Base-by-base conservation (phyloP, 2,113 vertebrate genomes). In the Oreocharis arfaki region DNA sequence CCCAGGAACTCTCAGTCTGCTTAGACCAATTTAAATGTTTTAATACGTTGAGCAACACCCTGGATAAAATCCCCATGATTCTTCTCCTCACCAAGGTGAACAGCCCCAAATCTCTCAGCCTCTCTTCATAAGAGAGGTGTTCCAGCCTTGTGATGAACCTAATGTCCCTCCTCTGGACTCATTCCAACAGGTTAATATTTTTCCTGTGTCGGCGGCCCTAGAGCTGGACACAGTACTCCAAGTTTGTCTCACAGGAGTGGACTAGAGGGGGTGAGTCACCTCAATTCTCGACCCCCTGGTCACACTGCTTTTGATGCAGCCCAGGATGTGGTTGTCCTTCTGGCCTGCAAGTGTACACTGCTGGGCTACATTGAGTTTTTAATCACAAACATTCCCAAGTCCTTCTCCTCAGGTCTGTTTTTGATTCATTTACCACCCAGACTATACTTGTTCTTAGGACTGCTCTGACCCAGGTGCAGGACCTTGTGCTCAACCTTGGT, bases 251-350 rank as follows among this genome's bases (percentile, higher is more conserved):
- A 53, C 33, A 59, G 30, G 46, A 46, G 24, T 7, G 30, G 13
- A 39, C 46, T 30, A n/a, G 46, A 46, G 4, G 28, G 16, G 19
- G 1, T 26, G 42, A 71, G 41, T 41, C 30, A 35, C 59, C 13
- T 42, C 21, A 32, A 3, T 37, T 65, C 17, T 13, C 1, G 3
- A 64, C 22, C 18, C 7, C 0, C 9, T 64, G 21, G 4, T 49
- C 67, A 49, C 8, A 13, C 3, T 49, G 18, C 17, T 50, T 73
- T 50, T 64, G 50, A 50, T 35, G 12, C 17, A 64, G 30, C 3
- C 17, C 16, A 61, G 13, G 28, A 24, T 44, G 26, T 3, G 12
- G 6, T 8, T 47, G 32, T 1, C 7, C 11, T 41, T 64, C 28
- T 35, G 52, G n/a, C 11, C 18, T 50, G 13, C 16, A 49, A 42